Conservation (phyloP, 2,113 vertebrate species). For the Corythornis cristatus region DNA sequence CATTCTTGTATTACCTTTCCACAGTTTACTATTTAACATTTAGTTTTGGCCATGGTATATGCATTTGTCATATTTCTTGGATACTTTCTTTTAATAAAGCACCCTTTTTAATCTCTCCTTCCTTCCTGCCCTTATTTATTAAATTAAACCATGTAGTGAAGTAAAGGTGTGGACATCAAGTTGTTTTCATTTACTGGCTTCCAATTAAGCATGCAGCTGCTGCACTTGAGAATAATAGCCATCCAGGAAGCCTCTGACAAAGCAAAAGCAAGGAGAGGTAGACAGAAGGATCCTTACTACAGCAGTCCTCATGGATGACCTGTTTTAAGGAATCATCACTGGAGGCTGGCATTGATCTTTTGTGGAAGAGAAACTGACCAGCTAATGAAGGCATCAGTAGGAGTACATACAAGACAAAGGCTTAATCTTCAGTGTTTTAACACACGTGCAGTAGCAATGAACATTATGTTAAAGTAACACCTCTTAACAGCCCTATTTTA, state of each 20-base stretch:
- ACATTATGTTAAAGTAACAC: neutral
- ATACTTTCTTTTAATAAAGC: neutral
- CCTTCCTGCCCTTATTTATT: constrained; percentile 22
- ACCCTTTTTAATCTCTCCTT: neutral
- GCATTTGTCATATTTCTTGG: neutral
- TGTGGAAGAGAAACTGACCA: neutral
- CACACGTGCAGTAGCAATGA: neutral
- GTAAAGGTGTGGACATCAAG: neutral
- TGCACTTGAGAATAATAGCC: neutral
- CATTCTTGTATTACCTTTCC: neutral
- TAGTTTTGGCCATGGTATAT: neutral
- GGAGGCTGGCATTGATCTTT: neutral
- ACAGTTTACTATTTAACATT: neutral
- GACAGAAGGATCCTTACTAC: neutral
- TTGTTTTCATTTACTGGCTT: neutral
- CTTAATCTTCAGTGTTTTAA: neutral
- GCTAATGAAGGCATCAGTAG: neutral
- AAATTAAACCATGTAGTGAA: neutral
- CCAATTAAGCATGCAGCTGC: neutral
- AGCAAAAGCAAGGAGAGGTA: neutral
- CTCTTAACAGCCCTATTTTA: neutral
- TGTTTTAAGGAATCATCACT: constrained; percentile 11
- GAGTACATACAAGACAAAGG: neutral
- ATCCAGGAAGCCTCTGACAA: neutral
- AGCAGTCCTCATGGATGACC: constrained; percentile 33